A percentile compares a stretch with the other conserved stretches of the same genome.
These are phyloP conservation scores for Tauraco hartlaubi DNA, from an alignment of 2,797 vertebrate genomes.

Conservation along the genomic window DNA sequence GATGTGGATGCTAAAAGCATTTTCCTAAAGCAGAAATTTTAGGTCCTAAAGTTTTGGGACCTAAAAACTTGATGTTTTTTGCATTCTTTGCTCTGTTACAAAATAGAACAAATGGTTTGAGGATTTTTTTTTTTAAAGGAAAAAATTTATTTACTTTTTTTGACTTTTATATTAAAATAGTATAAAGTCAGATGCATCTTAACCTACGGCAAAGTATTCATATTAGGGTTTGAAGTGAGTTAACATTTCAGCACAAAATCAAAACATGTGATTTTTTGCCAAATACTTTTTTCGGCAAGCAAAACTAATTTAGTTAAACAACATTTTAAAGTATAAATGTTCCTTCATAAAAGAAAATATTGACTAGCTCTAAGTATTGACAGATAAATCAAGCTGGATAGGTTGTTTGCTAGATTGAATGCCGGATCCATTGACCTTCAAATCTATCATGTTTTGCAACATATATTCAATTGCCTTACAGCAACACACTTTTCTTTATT, in stretches of 20 bases:
- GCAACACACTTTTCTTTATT: neutral
- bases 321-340: neutral
- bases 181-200: neutral
- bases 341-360: neutral
- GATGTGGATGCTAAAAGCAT: neutral
- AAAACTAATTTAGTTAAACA: neutral
- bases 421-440: constrained; percentile 27
- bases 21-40: neutral
- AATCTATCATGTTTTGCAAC: constrained; percentile 12
- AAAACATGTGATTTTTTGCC: neutral
- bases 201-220: neutral
- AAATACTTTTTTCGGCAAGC: neutral
- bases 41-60: neutral
- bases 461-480: neutral
- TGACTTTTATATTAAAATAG: neutral
- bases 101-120: neutral
- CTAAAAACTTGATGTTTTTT: neutral
- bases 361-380: neutral
- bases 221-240: neutral
- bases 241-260: neutral
- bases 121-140: neutral
- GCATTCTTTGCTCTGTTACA: neutral
- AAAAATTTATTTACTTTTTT: neutral
- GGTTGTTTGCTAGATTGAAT: neutral
- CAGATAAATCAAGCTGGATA: constrained; percentile 1